Evolutionary conservation across 1,140 invertebrate species (phyloP).

Genomic region (Philaenus spumarius): DNA sequence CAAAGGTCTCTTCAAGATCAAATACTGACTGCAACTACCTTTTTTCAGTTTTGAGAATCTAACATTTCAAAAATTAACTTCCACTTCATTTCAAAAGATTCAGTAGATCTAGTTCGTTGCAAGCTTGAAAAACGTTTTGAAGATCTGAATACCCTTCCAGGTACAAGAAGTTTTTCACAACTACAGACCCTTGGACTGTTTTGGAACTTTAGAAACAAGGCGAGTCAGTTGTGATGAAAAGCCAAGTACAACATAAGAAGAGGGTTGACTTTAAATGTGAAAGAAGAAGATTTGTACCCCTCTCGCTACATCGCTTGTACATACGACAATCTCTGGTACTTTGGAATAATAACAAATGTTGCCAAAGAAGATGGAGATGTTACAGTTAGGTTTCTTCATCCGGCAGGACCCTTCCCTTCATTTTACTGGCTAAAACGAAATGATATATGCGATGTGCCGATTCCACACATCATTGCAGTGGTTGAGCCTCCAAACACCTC

Average conservation of each 20-base stretch:
- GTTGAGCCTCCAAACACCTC: too few species aligned
- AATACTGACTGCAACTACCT: not conserved
- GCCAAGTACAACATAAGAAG: not conserved
- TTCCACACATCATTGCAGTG: too few species aligned
- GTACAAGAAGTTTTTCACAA: not conserved
- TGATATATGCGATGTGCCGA: too few species aligned
- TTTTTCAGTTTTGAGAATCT: conserved; percentile 11
- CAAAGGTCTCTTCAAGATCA: conserved; percentile 4
- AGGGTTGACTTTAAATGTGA: too few species aligned
- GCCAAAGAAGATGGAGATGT: too few species aligned
- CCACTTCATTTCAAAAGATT: not conserved
- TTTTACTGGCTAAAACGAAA: too few species aligned
- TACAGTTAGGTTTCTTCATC: too few species aligned
- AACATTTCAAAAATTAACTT: conserved; percentile 8
- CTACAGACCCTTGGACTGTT: not conserved
- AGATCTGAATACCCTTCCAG: not conserved
- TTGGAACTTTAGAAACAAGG: not conserved
- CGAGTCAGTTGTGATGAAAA: not conserved
- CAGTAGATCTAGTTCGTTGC: not conserved
- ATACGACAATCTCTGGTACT: too few species aligned
- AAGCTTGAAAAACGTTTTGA: not conserved
- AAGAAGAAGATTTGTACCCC: too few species aligned
- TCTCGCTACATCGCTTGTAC: too few species aligned
- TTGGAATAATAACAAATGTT: too few species aligned
- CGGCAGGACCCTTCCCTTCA: too few species aligned